Conservation (phyloP, 2,888 invertebrate species). For the Patella depressa region DNA sequence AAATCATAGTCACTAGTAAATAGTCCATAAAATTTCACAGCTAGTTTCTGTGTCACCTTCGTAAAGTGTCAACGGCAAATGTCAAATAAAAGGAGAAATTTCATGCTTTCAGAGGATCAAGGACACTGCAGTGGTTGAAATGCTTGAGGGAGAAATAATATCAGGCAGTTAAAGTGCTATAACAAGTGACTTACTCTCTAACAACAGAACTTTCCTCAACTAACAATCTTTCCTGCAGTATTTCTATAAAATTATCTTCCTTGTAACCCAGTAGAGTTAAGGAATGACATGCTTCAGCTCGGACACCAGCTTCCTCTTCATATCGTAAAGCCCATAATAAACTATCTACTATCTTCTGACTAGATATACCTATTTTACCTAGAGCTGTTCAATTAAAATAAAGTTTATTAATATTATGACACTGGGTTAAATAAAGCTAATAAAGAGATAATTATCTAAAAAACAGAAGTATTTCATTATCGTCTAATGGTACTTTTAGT, state of each 20-base stretch:
- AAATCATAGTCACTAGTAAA: too few relatives aligned
- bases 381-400: slow-evolving; percentile 54
- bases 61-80: too few relatives aligned
- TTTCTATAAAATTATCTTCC: slow-evolving; percentile 63
- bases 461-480: too few relatives aligned
- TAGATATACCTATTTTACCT: slow-evolving; percentile 63
- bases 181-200: slow-evolving; percentile 58
- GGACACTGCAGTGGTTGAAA: too few relatives aligned
- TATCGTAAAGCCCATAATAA: slow-evolving; percentile 70
- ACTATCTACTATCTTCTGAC: slow-evolving; percentile 57
- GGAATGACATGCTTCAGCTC: slow-evolving; percentile 70
- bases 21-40: too few relatives aligned
- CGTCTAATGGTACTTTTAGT: too few relatives aligned
- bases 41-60: too few relatives aligned
- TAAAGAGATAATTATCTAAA: too few relatives aligned
- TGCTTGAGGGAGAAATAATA: too few relatives aligned
- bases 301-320: slow-evolving; percentile 66
- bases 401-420: background rate
- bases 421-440: too few relatives aligned
- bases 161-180: background rate
- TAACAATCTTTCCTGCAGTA: slow-evolving; percentile 67
- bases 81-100: too few relatives aligned
- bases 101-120: too few relatives aligned
- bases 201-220: slow-evolving; percentile 67
- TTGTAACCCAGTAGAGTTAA: slow-evolving; percentile 54